These are phyloP conservation scores for Batillaria attramentaria DNA, from an alignment of 1,140 invertebrate species.

Conservation along the genomic window DNA sequence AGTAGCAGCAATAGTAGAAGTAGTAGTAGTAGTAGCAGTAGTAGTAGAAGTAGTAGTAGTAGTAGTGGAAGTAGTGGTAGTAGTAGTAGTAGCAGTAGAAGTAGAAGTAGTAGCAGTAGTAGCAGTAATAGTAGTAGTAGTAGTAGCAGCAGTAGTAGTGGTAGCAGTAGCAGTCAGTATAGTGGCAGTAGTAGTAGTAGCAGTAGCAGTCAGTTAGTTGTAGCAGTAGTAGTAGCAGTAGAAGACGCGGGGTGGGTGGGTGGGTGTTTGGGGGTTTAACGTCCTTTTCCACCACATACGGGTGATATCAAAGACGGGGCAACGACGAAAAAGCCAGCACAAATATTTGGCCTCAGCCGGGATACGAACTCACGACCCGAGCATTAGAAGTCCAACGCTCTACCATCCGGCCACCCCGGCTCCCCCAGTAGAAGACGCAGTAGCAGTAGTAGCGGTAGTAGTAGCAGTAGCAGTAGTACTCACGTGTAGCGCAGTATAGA, in stretches of 20 bases:
- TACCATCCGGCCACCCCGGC: no score
- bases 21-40: background rate
- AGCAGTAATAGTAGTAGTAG: background rate
- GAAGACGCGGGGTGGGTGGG: no score
- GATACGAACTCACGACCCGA: no score
- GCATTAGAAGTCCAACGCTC: no score
- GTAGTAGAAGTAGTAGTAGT: background rate
- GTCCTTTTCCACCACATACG: no score
- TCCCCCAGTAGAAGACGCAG: background rate
- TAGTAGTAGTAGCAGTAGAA: background rate
- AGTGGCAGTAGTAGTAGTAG: background rate
- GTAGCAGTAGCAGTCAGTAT: background rate
- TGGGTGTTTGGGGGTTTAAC: no score
- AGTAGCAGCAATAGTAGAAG: background rate
- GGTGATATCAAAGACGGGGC: no score
- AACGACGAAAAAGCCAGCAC: no score
- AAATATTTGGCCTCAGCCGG: no score
- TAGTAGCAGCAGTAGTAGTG: background rate
- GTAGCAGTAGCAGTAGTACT: conserved; percentile 1
- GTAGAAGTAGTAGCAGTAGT: background rate
- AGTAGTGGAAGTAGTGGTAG: background rate
- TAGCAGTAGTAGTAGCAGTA: no score
- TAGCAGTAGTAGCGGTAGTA: background rate
- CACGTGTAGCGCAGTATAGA: conserved; percentile 37
- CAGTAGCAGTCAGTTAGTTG: no score